phyloP scores from a whole-genome alignment of 1,140 invertebrate species.

The Brachionus angularis region DNA sequence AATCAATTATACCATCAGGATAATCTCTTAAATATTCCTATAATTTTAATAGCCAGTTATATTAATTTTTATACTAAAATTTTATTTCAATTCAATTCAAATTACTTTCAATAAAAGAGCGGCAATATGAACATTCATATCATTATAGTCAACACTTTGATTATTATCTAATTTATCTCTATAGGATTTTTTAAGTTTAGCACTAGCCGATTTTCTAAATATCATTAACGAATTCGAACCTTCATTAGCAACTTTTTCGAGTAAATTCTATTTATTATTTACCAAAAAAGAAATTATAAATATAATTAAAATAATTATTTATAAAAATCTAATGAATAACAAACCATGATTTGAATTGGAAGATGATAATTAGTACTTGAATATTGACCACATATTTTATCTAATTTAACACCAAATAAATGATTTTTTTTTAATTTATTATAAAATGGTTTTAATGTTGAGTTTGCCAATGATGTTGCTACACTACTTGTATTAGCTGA shows the following conservation, averaged over 20 bases:
- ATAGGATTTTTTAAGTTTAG: constrained; percentile 36
- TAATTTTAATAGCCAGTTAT: too few relatives aligned
- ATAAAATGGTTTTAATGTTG: constrained; percentile 12
- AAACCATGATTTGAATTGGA: background rate
- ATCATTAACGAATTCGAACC: constrained; percentile 21
- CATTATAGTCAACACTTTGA: constrained; percentile 14
- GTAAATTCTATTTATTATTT: background rate
- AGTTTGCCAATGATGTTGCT: background rate
- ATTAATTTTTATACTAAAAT: too few relatives aligned
- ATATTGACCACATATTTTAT: constrained; percentile 29
- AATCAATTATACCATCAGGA: constrained; percentile 30
- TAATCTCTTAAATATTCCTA: constrained; percentile 40
- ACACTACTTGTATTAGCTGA: background rate
- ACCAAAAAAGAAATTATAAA: too few relatives aligned
- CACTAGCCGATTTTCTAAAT: constrained; percentile 41
- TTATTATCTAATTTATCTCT: constrained; percentile 12
- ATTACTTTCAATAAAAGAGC: constrained; percentile 24
- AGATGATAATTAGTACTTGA: constrained; percentile 3
- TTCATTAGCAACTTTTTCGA: constrained; percentile 27
- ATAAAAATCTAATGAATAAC: too few relatives aligned
- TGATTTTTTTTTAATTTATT: background rate
- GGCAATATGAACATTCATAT: constrained; percentile 42
- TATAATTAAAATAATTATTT: too few relatives aligned
- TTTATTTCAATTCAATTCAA: too few relatives aligned
- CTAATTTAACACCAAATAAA: constrained; percentile 33